These are phyloP conservation scores for Rhizomys pruinosus DNA, from an alignment of 2,113 vertebrate genomes.

Conservation along the genomic window DNA sequence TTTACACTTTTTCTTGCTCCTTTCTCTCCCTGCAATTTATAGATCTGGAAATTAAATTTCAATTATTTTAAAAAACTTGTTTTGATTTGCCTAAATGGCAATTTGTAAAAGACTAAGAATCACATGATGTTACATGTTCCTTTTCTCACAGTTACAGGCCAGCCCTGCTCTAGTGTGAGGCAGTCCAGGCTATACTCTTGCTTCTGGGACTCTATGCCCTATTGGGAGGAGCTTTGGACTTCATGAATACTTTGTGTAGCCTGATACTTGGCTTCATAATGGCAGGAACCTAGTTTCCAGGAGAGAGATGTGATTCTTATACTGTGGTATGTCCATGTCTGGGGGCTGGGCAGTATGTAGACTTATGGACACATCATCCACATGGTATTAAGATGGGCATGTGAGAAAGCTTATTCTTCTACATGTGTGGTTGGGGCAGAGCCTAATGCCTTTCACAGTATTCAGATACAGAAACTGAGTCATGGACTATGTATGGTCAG, in stretches of 20 bases:
- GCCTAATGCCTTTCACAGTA: constrained; percentile 1
- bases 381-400: not conserved
- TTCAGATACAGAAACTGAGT: constrained; percentile 13
- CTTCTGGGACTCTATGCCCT: not conserved
- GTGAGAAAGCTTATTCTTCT: not conserved
- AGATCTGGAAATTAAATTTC: not conserved
- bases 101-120: not conserved
- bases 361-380: not conserved
- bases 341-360: not conserved
- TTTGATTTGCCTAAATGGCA: not conserved
- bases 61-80: not conserved
- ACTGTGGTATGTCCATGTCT: no score
- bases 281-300: not conserved
- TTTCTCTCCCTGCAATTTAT: not conserved
- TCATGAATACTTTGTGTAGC: not conserved
- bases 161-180: accelerated
- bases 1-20: accelerated
- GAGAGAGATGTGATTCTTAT: not conserved
- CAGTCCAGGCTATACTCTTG: accelerated
- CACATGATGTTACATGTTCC: not conserved
- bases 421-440: constrained; percentile 1
- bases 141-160: not conserved
- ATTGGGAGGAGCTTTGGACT: not conserved
- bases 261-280: accelerated
- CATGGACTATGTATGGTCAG: not conserved